A percentile compares a stretch with the other conserved stretches of the same genome.
phyloP scores from a whole-genome alignment of 2,113 vertebrate genomes.

The Oncorhynchus masou region DNA sequence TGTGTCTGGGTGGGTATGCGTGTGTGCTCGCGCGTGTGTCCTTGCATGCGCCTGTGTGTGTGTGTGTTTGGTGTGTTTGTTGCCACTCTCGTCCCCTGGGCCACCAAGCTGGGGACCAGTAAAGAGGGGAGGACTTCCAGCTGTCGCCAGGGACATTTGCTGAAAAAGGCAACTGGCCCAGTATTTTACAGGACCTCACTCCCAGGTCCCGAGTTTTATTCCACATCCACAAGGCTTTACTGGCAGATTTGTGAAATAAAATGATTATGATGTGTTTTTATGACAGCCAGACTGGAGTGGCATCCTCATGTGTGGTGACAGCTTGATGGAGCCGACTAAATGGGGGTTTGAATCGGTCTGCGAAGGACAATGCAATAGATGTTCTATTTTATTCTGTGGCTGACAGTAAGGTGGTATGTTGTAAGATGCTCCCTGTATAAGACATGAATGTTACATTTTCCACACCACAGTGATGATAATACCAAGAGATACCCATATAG shows the following conservation, averaged over 20 bases:
- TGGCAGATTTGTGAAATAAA: conserved; percentile 18
- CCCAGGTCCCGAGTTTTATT: conserved; percentile 25
- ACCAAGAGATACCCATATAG: neutral
- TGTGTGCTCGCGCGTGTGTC: neutral
- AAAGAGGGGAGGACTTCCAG: conserved; percentile 61
- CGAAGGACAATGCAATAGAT: too few relatives aligned
- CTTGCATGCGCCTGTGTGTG: neutral
- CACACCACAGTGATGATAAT: neutral
- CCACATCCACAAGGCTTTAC: conserved; percentile 26
- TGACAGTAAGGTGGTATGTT: neutral
- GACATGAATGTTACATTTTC: neutral
- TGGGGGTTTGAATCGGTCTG: neutral
- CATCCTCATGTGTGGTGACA: neutral
- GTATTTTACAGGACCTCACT: neutral
- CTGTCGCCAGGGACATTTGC: conserved; percentile 74
- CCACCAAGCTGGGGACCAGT: conserved; percentile 61
- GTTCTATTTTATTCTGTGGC: neutral
- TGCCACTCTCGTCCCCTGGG: conserved; percentile 27
- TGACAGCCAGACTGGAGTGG: neutral
- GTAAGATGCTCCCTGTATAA: neutral
- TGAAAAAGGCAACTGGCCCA: conserved; percentile 68
- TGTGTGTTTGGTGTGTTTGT: conserved; percentile 9
- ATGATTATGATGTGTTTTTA: neutral
- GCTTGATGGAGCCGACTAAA: neutral
- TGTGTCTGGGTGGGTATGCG: neutral